These are phyloP conservation scores for Psittacula echo DNA, from an alignment of 2,797 vertebrate genomes.

Conservation along the genomic window DNA sequence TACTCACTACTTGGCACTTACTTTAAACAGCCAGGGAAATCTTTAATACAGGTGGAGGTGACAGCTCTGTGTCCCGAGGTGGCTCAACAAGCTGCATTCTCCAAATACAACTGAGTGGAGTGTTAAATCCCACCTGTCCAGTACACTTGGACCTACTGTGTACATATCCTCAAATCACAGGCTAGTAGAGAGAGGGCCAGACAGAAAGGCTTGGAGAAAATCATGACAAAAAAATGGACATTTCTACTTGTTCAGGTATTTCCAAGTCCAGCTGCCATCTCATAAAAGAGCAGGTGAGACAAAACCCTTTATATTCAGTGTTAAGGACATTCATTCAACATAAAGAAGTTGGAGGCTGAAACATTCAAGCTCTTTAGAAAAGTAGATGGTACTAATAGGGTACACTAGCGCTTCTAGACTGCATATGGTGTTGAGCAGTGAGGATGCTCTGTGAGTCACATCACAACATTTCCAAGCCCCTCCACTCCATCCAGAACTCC, in stretches of 20 bases:
- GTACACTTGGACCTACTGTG: neutral
- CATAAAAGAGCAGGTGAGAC: neutral
- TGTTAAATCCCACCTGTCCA: neutral
- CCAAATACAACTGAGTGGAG: neutral
- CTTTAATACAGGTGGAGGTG: neutral
- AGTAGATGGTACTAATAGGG: accelerated
- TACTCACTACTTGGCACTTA: neutral
- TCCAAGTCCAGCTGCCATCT: neutral
- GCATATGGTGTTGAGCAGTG: neutral
- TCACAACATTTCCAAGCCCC: neutral
- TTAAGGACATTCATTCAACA: neutral
- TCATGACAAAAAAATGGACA: neutral
- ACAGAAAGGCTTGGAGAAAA: neutral
- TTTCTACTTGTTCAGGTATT: neutral
- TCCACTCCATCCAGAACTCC: neutral
- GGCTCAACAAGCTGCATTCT: neutral
- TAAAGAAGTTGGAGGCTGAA: neutral
- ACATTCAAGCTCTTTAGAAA: neutral
- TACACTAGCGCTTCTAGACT: neutral
- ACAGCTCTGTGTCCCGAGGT: accelerated
- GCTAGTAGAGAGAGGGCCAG: neutral
- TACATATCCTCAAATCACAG: neutral
- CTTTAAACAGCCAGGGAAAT: neutral
- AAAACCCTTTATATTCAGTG: neutral
- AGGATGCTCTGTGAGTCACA: neutral